Evolutionary conservation across 1,140 invertebrate species (phyloP).

Genomic region (Neocloeon triangulifer): DNA sequence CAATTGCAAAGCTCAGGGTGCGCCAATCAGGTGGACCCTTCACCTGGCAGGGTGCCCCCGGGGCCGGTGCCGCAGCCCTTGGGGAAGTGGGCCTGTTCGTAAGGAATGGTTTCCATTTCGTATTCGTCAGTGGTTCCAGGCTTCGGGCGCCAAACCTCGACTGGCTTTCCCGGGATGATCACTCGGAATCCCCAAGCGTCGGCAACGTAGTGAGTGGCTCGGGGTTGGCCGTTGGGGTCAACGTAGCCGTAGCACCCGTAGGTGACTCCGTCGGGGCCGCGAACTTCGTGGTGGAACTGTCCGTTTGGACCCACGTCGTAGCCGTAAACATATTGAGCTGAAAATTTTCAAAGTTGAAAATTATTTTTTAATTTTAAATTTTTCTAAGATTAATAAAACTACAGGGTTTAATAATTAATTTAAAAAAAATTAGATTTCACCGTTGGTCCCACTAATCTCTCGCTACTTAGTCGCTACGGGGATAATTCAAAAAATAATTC

Average conservation of each 20-base stretch:
- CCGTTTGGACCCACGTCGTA: slow-evolving; percentile 46
- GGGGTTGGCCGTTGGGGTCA: slow-evolving; percentile 35
- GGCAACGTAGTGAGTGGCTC: slow-evolving; percentile 49
- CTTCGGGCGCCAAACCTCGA: slow-evolving; percentile 36
- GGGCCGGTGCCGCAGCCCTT: slow-evolving; percentile 25
- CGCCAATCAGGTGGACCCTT: slow-evolving; percentile 5
- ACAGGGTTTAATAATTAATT: no score
- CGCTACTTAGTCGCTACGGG: no score
- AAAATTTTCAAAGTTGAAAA: no score
- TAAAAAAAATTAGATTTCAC: no score
- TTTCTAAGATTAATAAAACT: no score
- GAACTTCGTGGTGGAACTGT: slow-evolving; percentile 54
- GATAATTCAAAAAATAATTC: no score
- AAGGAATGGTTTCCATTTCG: slow-evolving; percentile 27
- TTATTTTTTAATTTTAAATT: no score
- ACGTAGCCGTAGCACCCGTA: slow-evolving; percentile 59
- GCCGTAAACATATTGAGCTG: slow-evolving; percentile 44
- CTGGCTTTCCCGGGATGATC: slow-evolving; percentile 35
- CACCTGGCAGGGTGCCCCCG: slow-evolving; percentile 12
- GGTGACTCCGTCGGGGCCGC: slow-evolving; percentile 44
- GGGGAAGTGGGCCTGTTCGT: slow-evolving; percentile 35
- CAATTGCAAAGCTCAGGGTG: slow-evolving; percentile 13
- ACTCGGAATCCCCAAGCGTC: slow-evolving; percentile 54
- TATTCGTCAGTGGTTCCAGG: slow-evolving; percentile 16
- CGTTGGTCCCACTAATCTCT: no score